phyloP scores from a whole-genome alignment of 2,888 invertebrate species.

The Gryllus longicercus region DNA sequence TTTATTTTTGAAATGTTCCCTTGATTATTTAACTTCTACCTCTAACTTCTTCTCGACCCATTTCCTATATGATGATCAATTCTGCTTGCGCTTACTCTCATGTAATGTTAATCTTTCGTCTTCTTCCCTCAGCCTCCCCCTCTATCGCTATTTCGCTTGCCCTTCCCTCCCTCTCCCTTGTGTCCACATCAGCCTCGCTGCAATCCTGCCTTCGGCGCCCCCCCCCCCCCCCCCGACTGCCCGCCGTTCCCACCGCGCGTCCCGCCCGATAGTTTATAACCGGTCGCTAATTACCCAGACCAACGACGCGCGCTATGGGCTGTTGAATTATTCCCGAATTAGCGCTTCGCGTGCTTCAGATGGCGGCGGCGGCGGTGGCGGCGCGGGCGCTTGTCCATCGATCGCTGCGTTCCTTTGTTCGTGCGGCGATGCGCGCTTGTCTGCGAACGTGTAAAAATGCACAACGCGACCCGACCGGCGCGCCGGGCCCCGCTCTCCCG shows the following conservation, averaged over 20 bases:
- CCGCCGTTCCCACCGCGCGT: not conserved
- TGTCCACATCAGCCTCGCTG: not conserved
- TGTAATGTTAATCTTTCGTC: not conserved
- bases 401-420: not conserved
- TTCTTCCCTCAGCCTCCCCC: not conserved
- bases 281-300: not conserved
- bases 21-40: no score
- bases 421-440: not conserved
- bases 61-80: no score
- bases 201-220: not conserved
- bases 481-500: not conserved
- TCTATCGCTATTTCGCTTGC: no score
- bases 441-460: not conserved
- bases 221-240: not conserved
- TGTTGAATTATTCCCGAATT: conserved; percentile 17
- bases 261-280: not conserved
- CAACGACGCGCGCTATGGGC: not conserved
- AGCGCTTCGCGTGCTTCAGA: not conserved
- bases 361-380: not conserved
- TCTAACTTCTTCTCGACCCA: no score
- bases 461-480: not conserved
- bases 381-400: not conserved
- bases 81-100: no score
- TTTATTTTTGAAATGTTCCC: no score
- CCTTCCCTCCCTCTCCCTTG: not conserved